Conservation (phyloP, 2,888 invertebrate genomes). For the Lordiphosa fenestrarum region DNA sequence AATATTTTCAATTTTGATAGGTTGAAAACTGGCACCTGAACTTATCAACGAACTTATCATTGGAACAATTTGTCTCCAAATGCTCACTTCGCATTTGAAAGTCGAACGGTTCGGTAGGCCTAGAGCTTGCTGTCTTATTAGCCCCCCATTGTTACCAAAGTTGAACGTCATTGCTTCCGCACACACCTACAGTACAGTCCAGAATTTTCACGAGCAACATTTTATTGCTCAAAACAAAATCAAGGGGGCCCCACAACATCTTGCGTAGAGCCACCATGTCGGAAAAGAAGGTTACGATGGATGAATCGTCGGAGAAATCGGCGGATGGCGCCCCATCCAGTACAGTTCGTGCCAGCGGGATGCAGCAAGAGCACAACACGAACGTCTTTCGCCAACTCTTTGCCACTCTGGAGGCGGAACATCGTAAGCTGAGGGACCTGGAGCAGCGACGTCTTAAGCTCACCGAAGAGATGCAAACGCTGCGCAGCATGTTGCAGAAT, state of each 20-base stretch:
- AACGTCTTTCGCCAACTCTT: slow-evolving; percentile 28
- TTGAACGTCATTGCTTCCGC: not conserved
- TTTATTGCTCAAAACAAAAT: not conserved
- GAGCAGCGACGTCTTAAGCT: slow-evolving; percentile 36
- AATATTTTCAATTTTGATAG: too few species aligned
- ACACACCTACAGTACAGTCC: not conserved
- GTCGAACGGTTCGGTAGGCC: too few species aligned
- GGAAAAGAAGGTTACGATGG: not conserved
- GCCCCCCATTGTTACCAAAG: too few species aligned
- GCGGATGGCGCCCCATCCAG: slow-evolving; percentile 3
- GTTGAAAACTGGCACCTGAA: too few species aligned
- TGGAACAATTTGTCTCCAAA: too few species aligned
- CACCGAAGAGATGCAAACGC: slow-evolving; percentile 30
- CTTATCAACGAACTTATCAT: too few species aligned
- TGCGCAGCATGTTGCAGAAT: slow-evolving; percentile 22
- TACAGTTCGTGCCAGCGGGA: not conserved
- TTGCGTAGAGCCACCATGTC: not conserved
- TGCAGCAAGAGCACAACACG: slow-evolving; percentile 7
- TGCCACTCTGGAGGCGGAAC: slow-evolving; percentile 40
- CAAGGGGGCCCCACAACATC: not conserved
- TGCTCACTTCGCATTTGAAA: too few species aligned
- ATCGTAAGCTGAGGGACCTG: slow-evolving; percentile 32
- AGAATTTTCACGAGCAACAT: not conserved
- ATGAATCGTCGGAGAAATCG: not conserved
- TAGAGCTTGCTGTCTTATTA: too few species aligned